phyloP scores from a whole-genome alignment of 2,888 invertebrate species.

The Melanostoma mellinum region DNA sequence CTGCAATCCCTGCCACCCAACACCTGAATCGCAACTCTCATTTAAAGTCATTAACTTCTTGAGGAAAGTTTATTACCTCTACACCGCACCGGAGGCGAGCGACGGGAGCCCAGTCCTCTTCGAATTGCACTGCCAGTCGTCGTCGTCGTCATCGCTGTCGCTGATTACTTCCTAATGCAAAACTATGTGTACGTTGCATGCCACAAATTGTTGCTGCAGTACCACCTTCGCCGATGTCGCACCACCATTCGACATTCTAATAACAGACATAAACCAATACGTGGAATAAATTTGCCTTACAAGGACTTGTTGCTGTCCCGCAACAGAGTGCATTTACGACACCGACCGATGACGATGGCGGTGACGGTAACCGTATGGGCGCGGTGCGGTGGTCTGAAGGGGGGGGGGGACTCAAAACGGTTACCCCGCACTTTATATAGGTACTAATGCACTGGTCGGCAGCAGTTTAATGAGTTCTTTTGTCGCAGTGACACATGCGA shows the following conservation, averaged over 20 bases:
- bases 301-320: constrained; percentile 65
- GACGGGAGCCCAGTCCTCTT: neutral
- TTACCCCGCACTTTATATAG: neutral
- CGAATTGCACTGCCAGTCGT: constrained; percentile 3
- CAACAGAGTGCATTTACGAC: constrained; percentile 55
- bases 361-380: neutral
- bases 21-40: constrained; percentile 47
- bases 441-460: constrained; percentile 24
- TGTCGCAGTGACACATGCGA: constrained; percentile 63
- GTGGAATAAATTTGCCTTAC: constrained; percentile 65
- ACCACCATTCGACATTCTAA: constrained; percentile 56
- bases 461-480: constrained; percentile 50
- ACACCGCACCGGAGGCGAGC: constrained; percentile 6
- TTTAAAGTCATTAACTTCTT: constrained; percentile 70
- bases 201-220: constrained; percentile 64
- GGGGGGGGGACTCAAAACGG: neutral
- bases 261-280: constrained; percentile 69
- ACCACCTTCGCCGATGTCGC: constrained; percentile 37
- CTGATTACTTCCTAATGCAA: constrained; percentile 61
- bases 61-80: constrained; percentile 64
- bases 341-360: neutral
- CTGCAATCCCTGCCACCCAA: neutral
- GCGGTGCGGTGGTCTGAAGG: neutral
- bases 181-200: constrained; percentile 58
- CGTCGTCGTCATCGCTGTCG: constrained; percentile 28